Evolutionary conservation across 2,888 invertebrate genomes (phyloP).

Genomic region (Gordius sp.): DNA sequence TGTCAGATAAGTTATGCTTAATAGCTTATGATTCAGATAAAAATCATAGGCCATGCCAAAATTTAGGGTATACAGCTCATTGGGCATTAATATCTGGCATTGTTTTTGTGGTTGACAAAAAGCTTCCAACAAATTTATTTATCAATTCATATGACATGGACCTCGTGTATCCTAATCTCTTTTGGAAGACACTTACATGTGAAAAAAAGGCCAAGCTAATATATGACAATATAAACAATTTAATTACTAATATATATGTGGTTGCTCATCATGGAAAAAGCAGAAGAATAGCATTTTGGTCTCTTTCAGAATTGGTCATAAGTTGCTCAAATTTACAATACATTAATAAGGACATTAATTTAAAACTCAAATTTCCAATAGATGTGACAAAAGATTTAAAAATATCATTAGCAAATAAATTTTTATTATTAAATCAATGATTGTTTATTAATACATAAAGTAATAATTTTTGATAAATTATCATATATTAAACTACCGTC

Average conservation of each 20-base stretch:
- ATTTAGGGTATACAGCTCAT: conserved; percentile 23
- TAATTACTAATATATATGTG: conserved; percentile 7
- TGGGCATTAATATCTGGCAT: conserved; percentile 23
- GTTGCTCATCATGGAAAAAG: conserved; percentile 11
- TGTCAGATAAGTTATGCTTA: conserved; percentile 18
- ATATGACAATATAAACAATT: too few species aligned
- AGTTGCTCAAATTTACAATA: conserved; percentile 3
- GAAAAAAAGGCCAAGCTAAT: too few species aligned
- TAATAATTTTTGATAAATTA: too few species aligned
- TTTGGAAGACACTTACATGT: too few species aligned
- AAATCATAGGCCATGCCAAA: conserved; percentile 22
- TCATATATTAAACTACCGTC: too few species aligned
- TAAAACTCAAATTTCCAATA: neutral
- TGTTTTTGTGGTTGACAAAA: conserved; percentile 5
- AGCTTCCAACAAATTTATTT: too few species aligned
- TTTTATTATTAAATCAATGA: neutral
- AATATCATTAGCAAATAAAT: neutral
- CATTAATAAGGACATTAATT: neutral
- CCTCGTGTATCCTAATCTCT: too few species aligned
- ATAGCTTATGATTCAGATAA: conserved; percentile 25
- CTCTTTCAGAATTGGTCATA: neutral
- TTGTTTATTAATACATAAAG: too few species aligned
- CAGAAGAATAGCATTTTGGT: neutral
- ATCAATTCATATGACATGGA: too few species aligned
- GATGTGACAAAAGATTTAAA: neutral